These are phyloP conservation scores for Propsilocerus akamusi DNA, from an alignment of 1,140 invertebrate genomes.

Conservation along the genomic window DNA sequence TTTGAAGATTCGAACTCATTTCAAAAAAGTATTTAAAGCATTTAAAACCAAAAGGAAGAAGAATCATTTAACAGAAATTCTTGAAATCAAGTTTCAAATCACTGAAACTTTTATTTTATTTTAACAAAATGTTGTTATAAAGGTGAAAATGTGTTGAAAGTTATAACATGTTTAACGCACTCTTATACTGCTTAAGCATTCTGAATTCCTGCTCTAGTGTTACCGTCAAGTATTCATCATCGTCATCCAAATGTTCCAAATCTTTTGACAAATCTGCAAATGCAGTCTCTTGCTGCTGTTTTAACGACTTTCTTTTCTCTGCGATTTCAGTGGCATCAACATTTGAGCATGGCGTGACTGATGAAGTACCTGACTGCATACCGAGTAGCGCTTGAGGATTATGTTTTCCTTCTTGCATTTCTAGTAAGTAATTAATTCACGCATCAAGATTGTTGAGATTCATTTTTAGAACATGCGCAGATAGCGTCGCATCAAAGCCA, in stretches of 20 bases:
- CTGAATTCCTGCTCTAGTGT: constrained; percentile 35
- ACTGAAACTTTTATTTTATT: constrained; percentile 5
- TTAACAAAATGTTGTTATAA: not conserved
- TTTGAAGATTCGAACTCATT: no score
- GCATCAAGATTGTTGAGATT: constrained; percentile 30
- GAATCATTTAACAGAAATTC: not conserved
- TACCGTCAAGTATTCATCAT: constrained; percentile 41
- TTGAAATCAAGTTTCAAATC: no score
- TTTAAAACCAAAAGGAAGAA: not conserved
- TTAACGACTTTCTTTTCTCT: constrained; percentile 10
- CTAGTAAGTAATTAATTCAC: constrained; percentile 33
- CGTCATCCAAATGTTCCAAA: constrained; percentile 26
- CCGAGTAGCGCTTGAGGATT: not conserved
- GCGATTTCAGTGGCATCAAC: not conserved
- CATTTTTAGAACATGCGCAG: not conserved
- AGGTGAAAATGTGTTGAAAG: no score
- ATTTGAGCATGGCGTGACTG: not conserved
- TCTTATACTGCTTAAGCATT: constrained; percentile 37
- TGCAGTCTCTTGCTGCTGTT: constrained; percentile 26
- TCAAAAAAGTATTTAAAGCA: not conserved
- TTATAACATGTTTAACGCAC: constrained; percentile 25
- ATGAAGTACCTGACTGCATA: not conserved
- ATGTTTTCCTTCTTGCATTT: constrained; percentile 6
- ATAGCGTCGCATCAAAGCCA: not conserved
- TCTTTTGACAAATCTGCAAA: constrained; percentile 34